These are phyloP conservation scores for Tachuris rubrigastra DNA, from an alignment of 2,113 vertebrate species.

Conservation along the genomic window DNA sequence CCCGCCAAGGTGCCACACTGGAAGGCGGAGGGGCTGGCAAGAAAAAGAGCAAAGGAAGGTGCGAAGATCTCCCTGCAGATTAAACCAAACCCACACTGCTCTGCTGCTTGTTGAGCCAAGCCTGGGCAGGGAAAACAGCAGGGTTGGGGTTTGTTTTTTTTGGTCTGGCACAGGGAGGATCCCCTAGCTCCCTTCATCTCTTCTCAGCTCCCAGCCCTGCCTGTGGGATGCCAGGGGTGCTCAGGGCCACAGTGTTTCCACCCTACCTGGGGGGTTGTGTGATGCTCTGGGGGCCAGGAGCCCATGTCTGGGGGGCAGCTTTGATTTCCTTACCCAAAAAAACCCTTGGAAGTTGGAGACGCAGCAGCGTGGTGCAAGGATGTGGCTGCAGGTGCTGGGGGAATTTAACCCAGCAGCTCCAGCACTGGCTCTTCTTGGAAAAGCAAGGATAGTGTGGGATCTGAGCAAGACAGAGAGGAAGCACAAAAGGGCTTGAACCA, in stretches of 20 bases:
- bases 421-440: not conserved
- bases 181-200: not conserved
- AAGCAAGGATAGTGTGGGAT: not conserved
- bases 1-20: not conserved
- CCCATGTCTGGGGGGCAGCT: not conserved
- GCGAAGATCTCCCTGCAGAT: conserved; percentile 49
- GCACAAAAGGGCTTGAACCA: accelerated
- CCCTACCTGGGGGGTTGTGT: accelerated
- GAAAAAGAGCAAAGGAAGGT: conserved; percentile 52
- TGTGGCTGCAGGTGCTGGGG: accelerated
- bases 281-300: not conserved
- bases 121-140: not conserved
- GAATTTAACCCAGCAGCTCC: not conserved
- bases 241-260: not conserved
- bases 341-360: accelerated
- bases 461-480: not conserved
- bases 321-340: not conserved
- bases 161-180: not conserved
- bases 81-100: not conserved
- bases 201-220: not conserved
- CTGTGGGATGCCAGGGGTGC: accelerated
- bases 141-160: not conserved
- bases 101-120: not conserved
- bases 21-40: not conserved
- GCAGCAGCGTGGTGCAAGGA: accelerated